Conservation (phyloP, 92 coral and sea anemone genomes). For the Parazoanthus atlanticus region DNA sequence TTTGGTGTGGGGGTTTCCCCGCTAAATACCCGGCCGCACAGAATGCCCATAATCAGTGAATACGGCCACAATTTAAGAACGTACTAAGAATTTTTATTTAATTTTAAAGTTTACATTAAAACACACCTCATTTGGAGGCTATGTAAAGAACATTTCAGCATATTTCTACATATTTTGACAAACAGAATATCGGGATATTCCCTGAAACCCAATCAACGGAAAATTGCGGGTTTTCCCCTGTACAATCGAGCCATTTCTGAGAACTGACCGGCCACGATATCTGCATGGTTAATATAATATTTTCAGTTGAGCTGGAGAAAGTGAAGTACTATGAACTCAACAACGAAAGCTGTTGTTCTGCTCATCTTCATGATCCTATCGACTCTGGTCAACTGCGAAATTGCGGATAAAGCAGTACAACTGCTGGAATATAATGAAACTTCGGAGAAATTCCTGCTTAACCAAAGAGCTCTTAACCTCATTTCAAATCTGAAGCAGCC, state of each 20-base stretch:
- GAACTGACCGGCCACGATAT: neutral
- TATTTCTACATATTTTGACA: no score
- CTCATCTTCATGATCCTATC: neutral
- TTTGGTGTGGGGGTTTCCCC: no score
- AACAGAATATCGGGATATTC: no score
- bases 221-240: neutral
- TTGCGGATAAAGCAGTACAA: constrained; percentile 26
- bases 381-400: neutral
- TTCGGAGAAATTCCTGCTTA: constrained; percentile 27
- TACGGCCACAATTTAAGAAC: no score
- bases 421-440: constrained; percentile 35
- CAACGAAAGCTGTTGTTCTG: no score
- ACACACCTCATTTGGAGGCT: no score
- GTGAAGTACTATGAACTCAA: neutral
- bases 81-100: no score
- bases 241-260: neutral
- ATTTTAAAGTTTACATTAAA: no score
- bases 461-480: neutral
- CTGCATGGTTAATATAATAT: neutral
- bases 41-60: no score
- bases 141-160: no score
- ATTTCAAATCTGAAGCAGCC: constrained; percentile 19
- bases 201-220: no score
- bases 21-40: no score
- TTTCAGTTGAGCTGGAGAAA: neutral